Base-by-base conservation (phyloP, 2,888 invertebrate species). In the Orthosia gothica region DNA sequence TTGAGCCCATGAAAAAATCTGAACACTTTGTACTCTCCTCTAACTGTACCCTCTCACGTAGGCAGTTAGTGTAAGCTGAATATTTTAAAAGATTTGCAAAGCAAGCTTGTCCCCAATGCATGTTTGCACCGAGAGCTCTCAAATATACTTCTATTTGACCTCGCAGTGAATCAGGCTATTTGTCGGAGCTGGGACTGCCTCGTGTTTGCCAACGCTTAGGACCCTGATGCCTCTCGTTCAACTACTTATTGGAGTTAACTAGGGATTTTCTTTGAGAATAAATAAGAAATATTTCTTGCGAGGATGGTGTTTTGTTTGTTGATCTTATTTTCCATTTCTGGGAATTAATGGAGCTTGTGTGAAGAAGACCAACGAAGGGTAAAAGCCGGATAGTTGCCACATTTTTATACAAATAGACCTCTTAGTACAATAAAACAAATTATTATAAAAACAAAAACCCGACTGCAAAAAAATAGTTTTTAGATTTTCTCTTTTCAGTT, bases 31-130 rank as follows among this genome's bases (percentile, higher is more conserved):
- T 52, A 57, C 47, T 23, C 7, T 9, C 5, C 52, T 45, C 64
- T 18, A 58, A 68, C 71, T 62, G 49, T 50, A 40, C 23, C 54
- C 64, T 59, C 50, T 78, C 55, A 67, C 47, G 49, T 23, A 76
- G 59, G 70, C 70, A 76, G 64, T 65, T 47, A 16, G 26, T 59
- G 32, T 49, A 81, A 75, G 84, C 76, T 84, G 84, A 87, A 89
- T 88, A 87, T 84, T 86, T 89, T 77, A 87, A 84, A 84, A 83
- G 79, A 86, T 86, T 85, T 79, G 81, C 81, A 77, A 82, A 86
- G 86, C 79, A 86, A 88, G 76, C 79, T 74, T 79, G 85, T 84
- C 74, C 72, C 66, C 68, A 75, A 66, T 85, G 88, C 83, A 87
- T 84, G 87, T 86, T 82, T 78, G 78, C 82, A 77, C 26, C 72